A percentile compares a stretch with the other conserved stretches of the same genome.
Conservation (phyloP, 2,113 vertebrate genomes). For the Chloropsis cyanopogon region DNA sequence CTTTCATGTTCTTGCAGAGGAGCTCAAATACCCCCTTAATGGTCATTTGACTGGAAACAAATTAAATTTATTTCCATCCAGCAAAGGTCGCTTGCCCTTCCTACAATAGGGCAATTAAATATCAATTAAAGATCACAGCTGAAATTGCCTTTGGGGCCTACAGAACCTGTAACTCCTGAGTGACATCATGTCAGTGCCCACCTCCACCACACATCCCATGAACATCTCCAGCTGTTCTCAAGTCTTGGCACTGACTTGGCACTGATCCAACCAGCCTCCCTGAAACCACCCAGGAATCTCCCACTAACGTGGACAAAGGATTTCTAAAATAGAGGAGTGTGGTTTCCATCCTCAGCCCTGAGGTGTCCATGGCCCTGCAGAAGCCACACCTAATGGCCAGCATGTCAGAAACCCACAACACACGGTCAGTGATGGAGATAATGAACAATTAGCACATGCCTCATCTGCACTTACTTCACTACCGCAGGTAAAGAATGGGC, state of each 20-base stretch:
- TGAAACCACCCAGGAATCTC: background rate
- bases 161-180: background rate
- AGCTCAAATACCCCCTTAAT: background rate
- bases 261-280: accelerated
- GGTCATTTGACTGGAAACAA: background rate
- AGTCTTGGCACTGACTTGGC: accelerated
- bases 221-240: background rate
- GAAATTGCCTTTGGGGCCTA: background rate
- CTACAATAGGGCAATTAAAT: background rate
- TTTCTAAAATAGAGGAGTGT: background rate
- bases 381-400: background rate
- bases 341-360: background rate
- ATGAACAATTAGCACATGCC: constrained; percentile 20
- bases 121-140: background rate
- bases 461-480: constrained; percentile 61
- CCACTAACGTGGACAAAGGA: accelerated
- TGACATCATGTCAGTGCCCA: background rate
- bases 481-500: constrained; percentile 49
- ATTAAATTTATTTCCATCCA: background rate
- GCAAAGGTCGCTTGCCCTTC: background rate
- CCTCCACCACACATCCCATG: background rate
- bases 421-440: background rate
- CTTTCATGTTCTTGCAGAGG: background rate
- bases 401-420: background rate
- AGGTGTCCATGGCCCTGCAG: background rate